phyloP scores from a whole-genome alignment of 2,797 vertebrate genomes.

The Typhlichthys subterraneus region DNA sequence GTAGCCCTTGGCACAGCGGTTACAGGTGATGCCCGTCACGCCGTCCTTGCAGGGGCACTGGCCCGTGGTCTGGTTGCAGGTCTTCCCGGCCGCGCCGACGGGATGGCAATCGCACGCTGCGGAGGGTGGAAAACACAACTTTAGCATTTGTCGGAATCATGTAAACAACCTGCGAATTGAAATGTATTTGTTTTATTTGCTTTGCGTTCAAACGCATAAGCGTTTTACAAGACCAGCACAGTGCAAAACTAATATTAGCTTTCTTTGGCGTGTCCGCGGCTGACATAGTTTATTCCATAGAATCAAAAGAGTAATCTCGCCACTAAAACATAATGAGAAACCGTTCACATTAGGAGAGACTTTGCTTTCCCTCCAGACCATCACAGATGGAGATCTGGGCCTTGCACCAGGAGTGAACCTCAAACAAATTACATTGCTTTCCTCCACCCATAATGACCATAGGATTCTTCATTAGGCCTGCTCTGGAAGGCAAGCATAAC shows the following conservation, averaged over 20 bases:
- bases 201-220: constrained; percentile 5
- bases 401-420: constrained; percentile 61
- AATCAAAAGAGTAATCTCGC: constrained; percentile 32
- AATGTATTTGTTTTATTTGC: constrained; percentile 10
- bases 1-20: constrained; percentile 96
- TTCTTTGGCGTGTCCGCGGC: constrained; percentile 23
- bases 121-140: constrained; percentile 25
- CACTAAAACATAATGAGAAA: constrained; percentile 39
- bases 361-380: constrained; percentile 50
- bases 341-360: constrained; percentile 33
- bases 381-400: constrained; percentile 63
- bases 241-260: constrained; percentile 30
- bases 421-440: constrained; percentile 60
- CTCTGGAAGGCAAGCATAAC: constrained; percentile 30
- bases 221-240: constrained; percentile 14
- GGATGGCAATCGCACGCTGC: constrained; percentile 95
- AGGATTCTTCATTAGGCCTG: constrained; percentile 44
- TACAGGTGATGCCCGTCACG: constrained; percentile 95
- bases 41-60: constrained; percentile 97
- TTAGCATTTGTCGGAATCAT: background rate
- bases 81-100: constrained; percentile 94
- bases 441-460: constrained; percentile 49
- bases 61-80: constrained; percentile 96
- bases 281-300: constrained; percentile 44
- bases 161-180: constrained; percentile 25